Base-by-base conservation (phyloP, 2,113 vertebrate species). In the Pleuronectes platessa region DNA sequence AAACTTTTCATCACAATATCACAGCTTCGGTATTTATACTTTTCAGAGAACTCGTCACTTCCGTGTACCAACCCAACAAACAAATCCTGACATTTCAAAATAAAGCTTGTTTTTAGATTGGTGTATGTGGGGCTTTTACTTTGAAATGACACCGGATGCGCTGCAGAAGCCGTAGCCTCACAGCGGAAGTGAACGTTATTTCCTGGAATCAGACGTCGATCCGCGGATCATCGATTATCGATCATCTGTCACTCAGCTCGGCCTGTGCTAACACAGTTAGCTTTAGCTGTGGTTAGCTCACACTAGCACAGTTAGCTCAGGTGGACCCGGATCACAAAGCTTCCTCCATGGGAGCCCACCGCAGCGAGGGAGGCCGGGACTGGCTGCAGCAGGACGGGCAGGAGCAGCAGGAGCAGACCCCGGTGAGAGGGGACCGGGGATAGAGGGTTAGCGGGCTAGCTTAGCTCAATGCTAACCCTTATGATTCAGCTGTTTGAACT, bases 301-400 rank as follows among this genome's bases (percentile, higher is more conserved):
- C 55, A 61, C 11, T 13, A 12, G 12, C 2, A 4, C 2, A 20
- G 6, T 40, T 45, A 27, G 42, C n/a, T 17, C 24, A 10, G 26
- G 14, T 64, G 4, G 24, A 35, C 20, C 49, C 47, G 35, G 66
- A 15, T 24, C 67, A 1, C 17, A 37, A 56, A 37, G 8, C 8
- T 37, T 42, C 40, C 40, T 42, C 1, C 9, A 95, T 95, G 94
- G 94, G 94, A 45, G 93, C 93, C 2, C 93, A 95, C 31, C 91
- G 93, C 21, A 88, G 86, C 15, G 94, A 94, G 15, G 94, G 92
- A 59, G 89, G 91, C 51, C 86, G 88, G 63, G 93, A 94, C 45
- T 93, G 94, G 92, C 79, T 88, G 37, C 84, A 91, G 24, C 92
- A 91, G 66, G 92, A 94, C 65, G 86, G 78, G 1, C 67, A 58